A percentile compares a stretch with the other conserved stretches of the same genome.
Evolutionary conservation across 2,888 invertebrate species (phyloP).

Genomic region (Mellilla xanthometata): DNA sequence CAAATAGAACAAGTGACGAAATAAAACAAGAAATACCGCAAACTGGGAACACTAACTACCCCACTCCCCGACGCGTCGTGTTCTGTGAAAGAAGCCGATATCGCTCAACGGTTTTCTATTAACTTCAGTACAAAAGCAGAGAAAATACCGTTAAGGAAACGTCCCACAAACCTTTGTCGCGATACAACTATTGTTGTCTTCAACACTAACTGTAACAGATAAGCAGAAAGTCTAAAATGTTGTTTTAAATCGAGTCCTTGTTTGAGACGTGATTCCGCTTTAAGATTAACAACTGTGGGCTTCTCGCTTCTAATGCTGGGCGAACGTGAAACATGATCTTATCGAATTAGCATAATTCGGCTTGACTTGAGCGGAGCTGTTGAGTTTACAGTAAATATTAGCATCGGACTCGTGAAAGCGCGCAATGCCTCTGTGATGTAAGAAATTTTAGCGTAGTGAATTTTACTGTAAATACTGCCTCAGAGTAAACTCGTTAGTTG

Average conservation of each 20-base stretch:
- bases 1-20: conserved; percentile 24
- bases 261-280: conserved; percentile 19
- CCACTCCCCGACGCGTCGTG: conserved; percentile 34
- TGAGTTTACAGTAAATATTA: conserved; percentile 13
- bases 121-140: conserved; percentile 60
- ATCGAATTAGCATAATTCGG: conserved; percentile 14
- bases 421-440: conserved; percentile 42
- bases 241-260: conserved; percentile 26
- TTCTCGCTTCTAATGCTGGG: conserved; percentile 7
- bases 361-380: conserved; percentile 9
- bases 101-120: conserved; percentile 61
- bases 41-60: conserved; percentile 42
- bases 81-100: conserved; percentile 53
- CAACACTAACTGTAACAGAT: conserved; percentile 46
- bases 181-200: conserved; percentile 63
- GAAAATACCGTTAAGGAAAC: conserved; percentile 66
- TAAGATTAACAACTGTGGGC: conserved; percentile 12
- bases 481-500: conserved; percentile 66
- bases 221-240: conserved; percentile 31
- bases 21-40: conserved; percentile 26
- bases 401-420: conserved; percentile 14
- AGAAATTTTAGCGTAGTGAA: conserved; percentile 53
- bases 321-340: conserved; percentile 12
- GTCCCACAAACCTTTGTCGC: conserved; percentile 68
- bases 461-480: conserved; percentile 74